Evolutionary conservation across 2,113 vertebrate genomes (phyloP).

Genomic region (Oceanites oceanicus): DNA sequence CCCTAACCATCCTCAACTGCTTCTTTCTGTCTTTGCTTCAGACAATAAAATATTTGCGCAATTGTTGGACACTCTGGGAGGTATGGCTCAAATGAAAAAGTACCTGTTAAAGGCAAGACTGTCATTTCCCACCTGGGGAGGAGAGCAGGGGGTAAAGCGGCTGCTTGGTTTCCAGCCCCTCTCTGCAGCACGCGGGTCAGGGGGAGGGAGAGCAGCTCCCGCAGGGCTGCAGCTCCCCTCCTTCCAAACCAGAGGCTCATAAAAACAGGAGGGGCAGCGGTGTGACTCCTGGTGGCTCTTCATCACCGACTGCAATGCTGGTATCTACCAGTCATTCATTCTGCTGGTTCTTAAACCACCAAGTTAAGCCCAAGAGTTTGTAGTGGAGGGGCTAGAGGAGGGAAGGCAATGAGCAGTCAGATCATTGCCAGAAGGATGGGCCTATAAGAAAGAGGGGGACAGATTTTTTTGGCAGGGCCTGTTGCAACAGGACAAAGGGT

Average conservation of each 20-base stretch:
- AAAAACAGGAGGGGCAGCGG: not conserved
- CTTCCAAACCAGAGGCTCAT: not conserved
- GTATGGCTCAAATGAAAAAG: not conserved
- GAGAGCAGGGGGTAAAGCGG: not conserved
- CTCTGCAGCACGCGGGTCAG: not conserved
- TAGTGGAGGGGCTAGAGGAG: not conserved
- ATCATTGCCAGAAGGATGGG: not conserved
- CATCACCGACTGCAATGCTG: not conserved
- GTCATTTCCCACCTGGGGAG: not conserved
- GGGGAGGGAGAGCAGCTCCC: not conserved
- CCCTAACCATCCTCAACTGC: not conserved
- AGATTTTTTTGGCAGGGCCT: not conserved
- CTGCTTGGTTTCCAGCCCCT: not conserved
- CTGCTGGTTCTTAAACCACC: not conserved
- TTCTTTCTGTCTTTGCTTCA: not conserved
- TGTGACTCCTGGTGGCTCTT: not conserved
- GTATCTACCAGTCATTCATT: not conserved
- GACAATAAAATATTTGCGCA: not conserved
- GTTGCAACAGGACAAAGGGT: not conserved
- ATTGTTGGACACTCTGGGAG: not conserved
- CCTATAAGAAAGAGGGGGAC: not conserved
- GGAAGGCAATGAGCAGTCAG: accelerated
- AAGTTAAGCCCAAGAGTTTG: not conserved
- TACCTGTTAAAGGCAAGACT: not conserved
- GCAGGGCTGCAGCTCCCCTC: not conserved